Percentiles rank a stretch among this genome's conserved stretches.
phyloP scores from a whole-genome alignment of 2,888 invertebrate genomes.

The Drosophila stalkeri region DNA sequence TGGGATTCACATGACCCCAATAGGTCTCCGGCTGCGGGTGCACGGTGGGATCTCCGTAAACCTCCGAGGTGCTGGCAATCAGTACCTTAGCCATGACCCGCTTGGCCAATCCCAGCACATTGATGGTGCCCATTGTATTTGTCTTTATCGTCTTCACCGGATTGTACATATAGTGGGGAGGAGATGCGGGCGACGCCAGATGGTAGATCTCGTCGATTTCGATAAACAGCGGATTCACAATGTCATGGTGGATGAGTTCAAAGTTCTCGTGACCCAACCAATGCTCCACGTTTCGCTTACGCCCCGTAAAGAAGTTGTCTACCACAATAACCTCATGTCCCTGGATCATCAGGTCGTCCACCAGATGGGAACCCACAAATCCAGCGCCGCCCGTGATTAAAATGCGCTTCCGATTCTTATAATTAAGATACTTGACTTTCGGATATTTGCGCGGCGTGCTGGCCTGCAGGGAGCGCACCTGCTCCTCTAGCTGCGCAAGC shows the following conservation, averaged over 20 bases:
- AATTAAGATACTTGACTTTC: constrained; percentile 95
- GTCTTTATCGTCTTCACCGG: constrained; percentile 99
- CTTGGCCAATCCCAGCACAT: constrained; percentile 96
- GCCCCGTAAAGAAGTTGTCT: constrained; percentile 99
- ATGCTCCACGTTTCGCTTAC: constrained; percentile 98
- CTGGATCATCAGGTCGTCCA: constrained; percentile 96
- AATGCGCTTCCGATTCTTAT: constrained; percentile 96
- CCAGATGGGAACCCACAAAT: constrained; percentile 99
- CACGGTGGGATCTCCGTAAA: constrained; percentile 99
- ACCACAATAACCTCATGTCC: constrained; percentile 98
- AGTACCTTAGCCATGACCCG: constrained; percentile 96
- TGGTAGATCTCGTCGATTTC: constrained; percentile 99
- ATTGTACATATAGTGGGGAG: constrained; percentile 99
- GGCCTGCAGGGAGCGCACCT: constrained; percentile 90
- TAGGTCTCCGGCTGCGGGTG: constrained; percentile 99
- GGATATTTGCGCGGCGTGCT: constrained; percentile 94
- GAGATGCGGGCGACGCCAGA: constrained; percentile 99
- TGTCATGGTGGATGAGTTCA: constrained; percentile 99
- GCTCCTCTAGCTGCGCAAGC: constrained; percentile 89
- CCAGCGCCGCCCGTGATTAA: constrained; percentile 98
- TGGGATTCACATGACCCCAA: constrained; percentile 99
- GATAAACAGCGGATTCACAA: constrained; percentile 98
- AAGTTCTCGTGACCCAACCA: constrained; percentile 99
- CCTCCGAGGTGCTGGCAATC: constrained; percentile 99
- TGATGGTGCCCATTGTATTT: constrained; percentile 97